Base-by-base conservation (phyloP, 2,888 invertebrate species). In the Patella ulyssiponensis region DNA sequence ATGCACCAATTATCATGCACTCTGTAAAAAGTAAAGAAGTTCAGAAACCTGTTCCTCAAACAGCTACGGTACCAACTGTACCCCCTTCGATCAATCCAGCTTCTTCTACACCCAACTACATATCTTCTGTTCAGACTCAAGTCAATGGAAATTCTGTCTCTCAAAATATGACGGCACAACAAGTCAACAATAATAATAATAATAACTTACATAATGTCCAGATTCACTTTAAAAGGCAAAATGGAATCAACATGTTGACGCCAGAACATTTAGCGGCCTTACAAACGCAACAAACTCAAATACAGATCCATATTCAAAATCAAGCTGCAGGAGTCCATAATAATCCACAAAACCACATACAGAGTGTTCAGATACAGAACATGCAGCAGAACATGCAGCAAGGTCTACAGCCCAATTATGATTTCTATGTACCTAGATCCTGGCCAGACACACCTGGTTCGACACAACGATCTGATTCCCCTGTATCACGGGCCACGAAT, bases 1-100 rank as follows among this genome's bases (percentile, higher is more conserved):
- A 95, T 77, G 96, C 96, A 77, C 97, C 97, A 11, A 96, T 98
- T 83, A 97, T 98, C 82, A 98, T 98, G 97, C 97, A 98, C 91
- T 96, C 97, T 53, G 98, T 98, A 23, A 97, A 97, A 91, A 97
- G 97, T 93, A 97, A 97, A 23, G 97, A 97, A 92, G 97, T 92
- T 64, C 97, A 97, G 90, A 98, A 98, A 91, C 98, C 98, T 0
- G 95, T 97, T 52, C 93, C 98, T 82, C 98, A 98, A 92, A 98
- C 97, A 20, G 98, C 98, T 14, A 96, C 97, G 73, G 97, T 96
- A n/a, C 97, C 97, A 1, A 95, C 95, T 72, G 75, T 72, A 3
- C 80, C 80, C 7, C 76, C 79, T 14, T 51, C 77, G 7, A 79
- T 77, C 27, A 58, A 64, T 27, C 11, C 27, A 14, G 51, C 56